phyloP scores from a whole-genome alignment of 2,113 vertebrate genomes.

The Porphyrio hochstetteri region DNA sequence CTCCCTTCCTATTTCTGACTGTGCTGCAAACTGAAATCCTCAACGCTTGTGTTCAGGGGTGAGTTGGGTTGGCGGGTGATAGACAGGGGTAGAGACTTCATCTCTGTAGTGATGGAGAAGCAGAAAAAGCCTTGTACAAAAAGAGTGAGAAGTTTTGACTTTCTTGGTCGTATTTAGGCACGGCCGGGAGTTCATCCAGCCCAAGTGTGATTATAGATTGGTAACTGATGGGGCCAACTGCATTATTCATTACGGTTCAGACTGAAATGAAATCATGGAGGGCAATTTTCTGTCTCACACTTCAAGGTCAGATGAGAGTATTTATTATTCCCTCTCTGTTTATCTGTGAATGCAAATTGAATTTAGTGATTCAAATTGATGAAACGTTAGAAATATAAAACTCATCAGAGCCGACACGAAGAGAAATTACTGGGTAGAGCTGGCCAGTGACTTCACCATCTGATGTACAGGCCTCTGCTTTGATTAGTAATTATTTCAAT shows the following conservation, averaged over 20 bases:
- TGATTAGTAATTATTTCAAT: slow-evolving; percentile 71
- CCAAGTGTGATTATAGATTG: slow-evolving; percentile 19
- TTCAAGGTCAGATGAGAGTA: slow-evolving; percentile 77
- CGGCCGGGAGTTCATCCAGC: neutral
- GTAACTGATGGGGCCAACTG: slow-evolving; percentile 51
- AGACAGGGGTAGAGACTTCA: neutral
- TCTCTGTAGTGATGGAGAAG: neutral
- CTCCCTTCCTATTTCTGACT: neutral
- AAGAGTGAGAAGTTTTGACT: neutral
- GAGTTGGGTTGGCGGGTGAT: neutral
- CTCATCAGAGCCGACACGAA: slow-evolving; percentile 41
- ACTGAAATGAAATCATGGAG: slow-evolving; percentile 74
- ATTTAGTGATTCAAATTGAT: slow-evolving; percentile 74
- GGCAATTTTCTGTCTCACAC: slow-evolving; percentile 75
- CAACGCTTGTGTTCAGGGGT: neutral
- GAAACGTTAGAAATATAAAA: slow-evolving; percentile 68
- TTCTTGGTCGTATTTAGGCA: neutral
- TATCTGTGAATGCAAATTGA: slow-evolving; percentile 79
- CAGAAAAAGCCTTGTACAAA: neutral
- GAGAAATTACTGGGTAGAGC: slow-evolving; percentile 56
- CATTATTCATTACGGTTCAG: slow-evolving; percentile 67
- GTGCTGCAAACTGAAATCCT: neutral
- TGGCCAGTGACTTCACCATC: slow-evolving; percentile 6
- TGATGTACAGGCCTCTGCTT: slow-evolving; percentile 9
- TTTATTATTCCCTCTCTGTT: slow-evolving; percentile 78